Conservation (phyloP, 2,797 vertebrate species). For the Aplochiton taeniatus region DNA sequence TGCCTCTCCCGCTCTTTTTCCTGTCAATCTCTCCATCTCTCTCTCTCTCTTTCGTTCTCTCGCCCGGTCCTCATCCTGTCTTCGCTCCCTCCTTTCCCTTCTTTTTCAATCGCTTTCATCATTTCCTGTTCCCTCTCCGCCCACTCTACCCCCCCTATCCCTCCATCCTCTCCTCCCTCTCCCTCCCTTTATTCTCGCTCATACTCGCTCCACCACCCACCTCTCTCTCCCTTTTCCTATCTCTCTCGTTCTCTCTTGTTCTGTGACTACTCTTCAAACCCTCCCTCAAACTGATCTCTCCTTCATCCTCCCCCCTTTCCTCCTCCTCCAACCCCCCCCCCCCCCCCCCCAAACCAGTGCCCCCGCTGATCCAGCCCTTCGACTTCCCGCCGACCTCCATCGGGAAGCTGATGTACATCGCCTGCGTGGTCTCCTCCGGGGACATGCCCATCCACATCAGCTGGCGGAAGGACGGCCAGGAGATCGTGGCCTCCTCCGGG, state of each 20-base stretch:
- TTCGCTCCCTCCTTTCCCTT: conserved; percentile 26
- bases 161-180: not conserved
- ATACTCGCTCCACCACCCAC: conserved; percentile 14
- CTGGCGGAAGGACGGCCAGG: conserved; percentile 96
- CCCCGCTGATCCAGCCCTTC: conserved; percentile 96
- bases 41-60: conserved; percentile 32
- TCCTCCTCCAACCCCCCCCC: conserved; percentile 41
- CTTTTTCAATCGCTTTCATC: conserved; percentile 24
- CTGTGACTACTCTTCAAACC: conserved; percentile 58
- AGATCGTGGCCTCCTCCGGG: conserved; percentile 91
- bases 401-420: conserved; percentile 96
- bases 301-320: conserved; percentile 54
- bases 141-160: conserved; percentile 1
- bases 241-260: conserved; percentile 47
- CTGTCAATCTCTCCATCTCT: conserved; percentile 17
- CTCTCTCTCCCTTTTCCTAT: conserved; percentile 3
- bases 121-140: conserved; percentile 12
- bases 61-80: too few relatives aligned
- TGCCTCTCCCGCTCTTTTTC: conserved; percentile 49
- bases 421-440: conserved; percentile 95
- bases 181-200: not conserved
- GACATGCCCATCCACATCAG: conserved; percentile 99
- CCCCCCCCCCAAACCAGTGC: conserved; percentile 74
- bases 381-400: conserved; percentile 98
- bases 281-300: conserved; percentile 44